Percentiles rank a stretch among this genome's conserved stretches.
Conservation (phyloP, 1,140 invertebrate genomes). For the Acyrthosiphon pisum region DNA sequence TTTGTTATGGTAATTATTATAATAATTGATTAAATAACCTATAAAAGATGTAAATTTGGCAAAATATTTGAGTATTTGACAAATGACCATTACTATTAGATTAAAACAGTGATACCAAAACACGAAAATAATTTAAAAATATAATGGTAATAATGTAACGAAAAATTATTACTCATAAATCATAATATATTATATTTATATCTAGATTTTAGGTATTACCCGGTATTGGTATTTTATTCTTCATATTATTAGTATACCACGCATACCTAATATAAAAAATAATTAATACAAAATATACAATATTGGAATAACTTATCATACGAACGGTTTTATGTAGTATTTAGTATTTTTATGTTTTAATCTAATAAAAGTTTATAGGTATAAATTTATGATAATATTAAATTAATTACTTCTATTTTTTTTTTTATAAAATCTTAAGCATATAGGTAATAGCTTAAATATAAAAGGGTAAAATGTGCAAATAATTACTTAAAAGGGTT, state of each 20-base stretch:
- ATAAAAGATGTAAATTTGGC: no score
- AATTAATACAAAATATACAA: not conserved
- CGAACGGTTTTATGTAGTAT: no score
- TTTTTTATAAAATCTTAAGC: not conserved
- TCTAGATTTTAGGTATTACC: no score
- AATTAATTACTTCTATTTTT: not conserved
- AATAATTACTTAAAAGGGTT: conserved; percentile 8
- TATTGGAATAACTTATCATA: not conserved
- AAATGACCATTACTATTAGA: no score
- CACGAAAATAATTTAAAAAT: no score
- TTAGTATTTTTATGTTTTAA: no score
- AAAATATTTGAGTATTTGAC: no score
- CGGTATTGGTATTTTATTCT: no score
- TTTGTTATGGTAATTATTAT: no score
- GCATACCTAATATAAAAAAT: not conserved
- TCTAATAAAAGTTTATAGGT: not conserved
- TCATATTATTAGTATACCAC: not conserved
- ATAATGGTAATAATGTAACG: not conserved
- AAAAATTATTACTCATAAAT: not conserved
- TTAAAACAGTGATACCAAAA: no score
- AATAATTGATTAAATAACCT: no score
- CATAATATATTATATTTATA: not conserved
- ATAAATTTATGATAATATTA: not conserved
- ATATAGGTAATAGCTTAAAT: not conserved
- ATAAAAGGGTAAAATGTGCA: not conserved